Base-by-base conservation (phyloP, 1,140 invertebrate genomes). In the Campoletis sonorensis region DNA sequence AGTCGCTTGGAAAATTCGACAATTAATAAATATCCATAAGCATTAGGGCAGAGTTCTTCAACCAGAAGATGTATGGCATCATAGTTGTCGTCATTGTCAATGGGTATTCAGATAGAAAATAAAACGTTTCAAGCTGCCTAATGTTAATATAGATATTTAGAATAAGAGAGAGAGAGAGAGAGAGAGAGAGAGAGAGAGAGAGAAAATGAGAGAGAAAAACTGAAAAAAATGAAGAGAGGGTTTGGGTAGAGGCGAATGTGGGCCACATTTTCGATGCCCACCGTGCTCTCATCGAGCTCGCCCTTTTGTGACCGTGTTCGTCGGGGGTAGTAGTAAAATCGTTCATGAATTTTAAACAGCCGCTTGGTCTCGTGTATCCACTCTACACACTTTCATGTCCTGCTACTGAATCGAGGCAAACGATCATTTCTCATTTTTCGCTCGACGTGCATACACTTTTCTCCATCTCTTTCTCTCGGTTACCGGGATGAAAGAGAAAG, bases 331-430 rank as follows among this genome's bases (percentile, higher is more conserved):
- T 88, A 84, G 87, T 88, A 91, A 91, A 91, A 91, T 91, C 90
- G 89, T 91, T 92, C 90, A 92, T 92, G 91, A 92, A 92, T 92
- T 91, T 92, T 91, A 91, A 92, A 90, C 89, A 91, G 91, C 80
- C 81, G 80, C 84, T 85, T 26, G 23, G 21, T 26, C 54, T 77
- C 51, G 37, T 70, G 21, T 33, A n/a, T 33, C 16, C 26, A 18
- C 67, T 64, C 23, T 26, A n/a, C 27, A 54, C 16, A 21, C 51
- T 26, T 70, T 37, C 15, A 70, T 70, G 67, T 15, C 30, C 33
- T 33, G 51, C 73, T 67, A 78, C 79, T 86, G 89, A 90, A 90
- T 91, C 87, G 88, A 89, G 58, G 86, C 85, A 81, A 81, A 85
- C 83, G 90, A 92, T 92, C 91, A 92, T 92, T 92, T 92, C 88